A percentile compares a stretch with the other conserved stretches of the same genome.
These are phyloP conservation scores for Tapirus indicus DNA, from an alignment of 2,797 vertebrate genomes.

Conservation along the genomic window DNA sequence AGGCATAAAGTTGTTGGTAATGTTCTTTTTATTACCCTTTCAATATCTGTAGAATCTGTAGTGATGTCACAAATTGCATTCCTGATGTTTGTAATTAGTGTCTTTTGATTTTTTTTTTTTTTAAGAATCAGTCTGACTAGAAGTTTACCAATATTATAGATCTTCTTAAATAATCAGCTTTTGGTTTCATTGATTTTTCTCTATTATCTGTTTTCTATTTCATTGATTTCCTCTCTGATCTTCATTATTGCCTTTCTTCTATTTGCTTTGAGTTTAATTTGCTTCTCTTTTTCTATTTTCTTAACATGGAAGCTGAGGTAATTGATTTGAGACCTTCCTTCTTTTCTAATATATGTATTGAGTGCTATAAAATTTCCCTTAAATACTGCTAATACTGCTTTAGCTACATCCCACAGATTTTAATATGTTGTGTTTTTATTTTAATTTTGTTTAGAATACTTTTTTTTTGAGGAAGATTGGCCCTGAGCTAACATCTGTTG, in stretches of 20 bases:
- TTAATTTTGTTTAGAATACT: background rate
- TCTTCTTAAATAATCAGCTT: conserved; percentile 5
- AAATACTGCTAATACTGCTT: background rate
- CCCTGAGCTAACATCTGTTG: too few relatives aligned
- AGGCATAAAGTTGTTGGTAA: background rate
- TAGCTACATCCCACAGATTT: background rate
- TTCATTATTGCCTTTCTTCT: background rate
- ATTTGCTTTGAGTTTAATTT: background rate
- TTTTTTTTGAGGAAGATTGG: background rate
- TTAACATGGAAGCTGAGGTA: background rate
- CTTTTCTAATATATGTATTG: background rate
- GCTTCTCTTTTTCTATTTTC: background rate
- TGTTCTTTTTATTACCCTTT: background rate
- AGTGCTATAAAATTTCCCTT: background rate
- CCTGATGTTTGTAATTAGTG: background rate
- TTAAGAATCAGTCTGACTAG: background rate
- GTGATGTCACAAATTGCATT: background rate
- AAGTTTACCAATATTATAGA: background rate
- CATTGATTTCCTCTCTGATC: background rate
- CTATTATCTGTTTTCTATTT: background rate
- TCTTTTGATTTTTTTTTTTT: background rate
- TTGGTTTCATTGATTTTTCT: background rate
- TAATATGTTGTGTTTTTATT: background rate
- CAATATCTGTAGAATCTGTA: background rate
- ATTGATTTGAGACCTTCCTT: background rate